phyloP scores from a whole-genome alignment of 2,797 vertebrate genomes.

The Vipera ursinii region DNA sequence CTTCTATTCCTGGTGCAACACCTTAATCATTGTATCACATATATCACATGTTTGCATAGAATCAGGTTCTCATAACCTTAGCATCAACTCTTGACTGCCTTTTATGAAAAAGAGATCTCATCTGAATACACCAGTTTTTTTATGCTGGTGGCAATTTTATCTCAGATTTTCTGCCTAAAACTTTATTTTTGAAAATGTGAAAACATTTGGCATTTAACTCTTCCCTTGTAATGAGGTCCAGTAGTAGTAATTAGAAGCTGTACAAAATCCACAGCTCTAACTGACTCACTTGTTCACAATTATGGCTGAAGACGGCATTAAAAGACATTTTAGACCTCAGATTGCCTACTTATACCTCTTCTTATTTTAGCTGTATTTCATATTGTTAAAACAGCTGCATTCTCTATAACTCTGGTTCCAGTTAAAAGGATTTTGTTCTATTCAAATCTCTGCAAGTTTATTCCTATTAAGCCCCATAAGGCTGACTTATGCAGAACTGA shows the following conservation, averaged over 20 bases:
- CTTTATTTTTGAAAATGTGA: background rate
- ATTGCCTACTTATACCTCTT: background rate
- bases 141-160: background rate
- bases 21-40: background rate
- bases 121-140: background rate
- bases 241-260: background rate
- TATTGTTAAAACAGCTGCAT: background rate
- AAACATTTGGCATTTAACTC: background rate
- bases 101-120: background rate
- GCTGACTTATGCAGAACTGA: background rate
- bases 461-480: background rate
- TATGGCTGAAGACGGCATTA: background rate
- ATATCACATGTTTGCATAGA: background rate
- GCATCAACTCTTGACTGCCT: background rate
- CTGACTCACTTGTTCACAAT: background rate
- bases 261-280: background rate
- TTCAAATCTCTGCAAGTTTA: background rate
- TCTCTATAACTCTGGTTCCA: background rate
- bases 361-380: background rate
- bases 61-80: background rate
- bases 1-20: background rate
- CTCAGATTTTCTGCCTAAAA: background rate
- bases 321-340: background rate
- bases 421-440: background rate
- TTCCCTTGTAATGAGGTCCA: background rate